Base-by-base conservation (phyloP, 2,888 invertebrate genomes). In the Congeria kusceri region DNA sequence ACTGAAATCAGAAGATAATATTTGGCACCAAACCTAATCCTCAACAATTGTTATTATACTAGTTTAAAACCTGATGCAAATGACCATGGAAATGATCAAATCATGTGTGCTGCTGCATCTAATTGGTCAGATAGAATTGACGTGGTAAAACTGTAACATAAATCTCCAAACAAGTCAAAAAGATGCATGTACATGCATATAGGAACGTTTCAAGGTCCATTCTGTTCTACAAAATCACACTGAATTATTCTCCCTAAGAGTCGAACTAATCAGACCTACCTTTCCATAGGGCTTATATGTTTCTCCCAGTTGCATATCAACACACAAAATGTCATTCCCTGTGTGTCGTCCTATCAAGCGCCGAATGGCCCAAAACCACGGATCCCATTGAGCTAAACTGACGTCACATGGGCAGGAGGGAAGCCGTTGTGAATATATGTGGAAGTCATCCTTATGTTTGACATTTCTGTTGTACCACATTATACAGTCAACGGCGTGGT, bases 251-350 rank as follows among this genome's bases (percentile, higher is more conserved):
- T n/a, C n/a, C n/a, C n/a, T n/a, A n/a, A n/a, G n/a, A n/a, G n/a
- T n/a, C n/a, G n/a, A n/a, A n/a, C n/a, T n/a, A 53, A 25, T 25
- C 13, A 23, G 3, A 18, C 18, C 11, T 18, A 53, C 53, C 53
- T 53, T 53, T 53, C 53, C 53, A 53, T 53, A 53, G 11, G 53
- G 53, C 11, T 18, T 25, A 53, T 23, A 53, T 53, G 25, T 53
- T 5, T 53, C 25, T 25, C 53, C 25, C 13, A 23, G 18, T 25
- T 25, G 25, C 20, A 53, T 53, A 25, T 53, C 53, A 9, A 53
- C 53, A 18, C 53, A 53, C 20, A 53, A 20, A 53, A 53, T 25
- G 25, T 53, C 53, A 23, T 25, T 25, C 9, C 1, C 53, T 9
- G 25, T 23, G 53, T 53, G 23, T 23, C 9, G 9, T 53, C 25